Base-by-base conservation (phyloP, 2,888 invertebrate genomes). In the Pyrocoelia pectoralis region DNA sequence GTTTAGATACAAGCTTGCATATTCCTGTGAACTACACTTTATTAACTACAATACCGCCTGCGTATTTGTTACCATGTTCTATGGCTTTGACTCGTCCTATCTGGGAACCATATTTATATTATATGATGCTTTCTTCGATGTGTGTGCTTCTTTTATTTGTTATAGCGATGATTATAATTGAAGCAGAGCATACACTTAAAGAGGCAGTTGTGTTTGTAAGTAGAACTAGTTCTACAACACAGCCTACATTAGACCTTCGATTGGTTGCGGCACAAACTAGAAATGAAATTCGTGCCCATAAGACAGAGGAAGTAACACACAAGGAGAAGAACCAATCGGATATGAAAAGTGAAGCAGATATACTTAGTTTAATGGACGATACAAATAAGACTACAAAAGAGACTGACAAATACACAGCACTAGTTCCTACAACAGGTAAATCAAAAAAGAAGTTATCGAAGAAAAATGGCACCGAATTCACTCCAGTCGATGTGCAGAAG, bases 71-170 rank as follows among this genome's bases (percentile, higher is more conserved):
- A 8, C 81, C 85, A 52, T 95, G 95, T 78, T 86, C 89, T 0
- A 83, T 84, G 9, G 85, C 88, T 1, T 80, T 94, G 53, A 86
- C 87, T 1, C 85, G 94, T 41, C 95, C 94, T 0, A 79, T 81
- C 1, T 95, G 93, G 93, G 95, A 95, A 78, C 82, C 84, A 3
- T 76, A 77, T 66, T 81, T 94, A 52, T 91, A 91, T 74, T 92
- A 86, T 76, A 81, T 83, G 57, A 85, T 85, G 46, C 83, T 87
- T 59, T 83, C 82, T 71, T 82, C 89, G 70, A 86, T 89, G 76
- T 80, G 83, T 54, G 84, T 87, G 67, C 82, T 89, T 70, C 83
- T 93, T 68, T 77, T 90, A 71, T 85, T 88, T 72, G 86, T 90
- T 19, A 75, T 90, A 61, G 85, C 89, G 28, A 87, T 89, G 29